A percentile compares a stretch with the other conserved stretches of the same genome.
These are phyloP conservation scores for Hypsopygia costalis DNA, from an alignment of 2,888 invertebrate genomes.

Conservation along the genomic window DNA sequence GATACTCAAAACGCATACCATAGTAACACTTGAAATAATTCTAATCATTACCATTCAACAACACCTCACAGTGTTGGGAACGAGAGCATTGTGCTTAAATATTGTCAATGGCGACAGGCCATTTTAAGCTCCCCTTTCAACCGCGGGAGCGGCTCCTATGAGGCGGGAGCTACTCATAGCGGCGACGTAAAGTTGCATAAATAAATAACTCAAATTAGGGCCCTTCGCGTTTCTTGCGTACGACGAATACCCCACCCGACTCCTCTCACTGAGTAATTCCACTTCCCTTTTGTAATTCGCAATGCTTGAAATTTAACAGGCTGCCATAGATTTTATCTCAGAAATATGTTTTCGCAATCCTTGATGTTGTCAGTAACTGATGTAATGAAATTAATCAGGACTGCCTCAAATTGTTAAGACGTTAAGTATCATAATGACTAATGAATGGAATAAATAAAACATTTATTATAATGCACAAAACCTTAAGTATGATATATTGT, in stretches of 20 bases:
- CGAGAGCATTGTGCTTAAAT: conserved; percentile 25
- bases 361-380: conserved; percentile 6
- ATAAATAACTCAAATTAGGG: conserved; percentile 61
- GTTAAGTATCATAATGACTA: background rate
- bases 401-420: conserved; percentile 1
- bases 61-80: conserved; percentile 17
- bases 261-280: conserved; percentile 45
- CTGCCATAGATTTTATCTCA: conserved; percentile 27
- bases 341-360: conserved; percentile 11
- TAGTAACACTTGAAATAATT: background rate
- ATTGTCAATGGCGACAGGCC: conserved; percentile 38
- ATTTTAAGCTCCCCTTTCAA: conserved; percentile 39
- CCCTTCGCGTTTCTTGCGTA: conserved; percentile 48
- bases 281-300: conserved; percentile 32
- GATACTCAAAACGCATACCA: too few relatives aligned
- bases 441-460: too few relatives aligned
- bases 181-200: conserved; percentile 51
- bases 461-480: too few relatives aligned
- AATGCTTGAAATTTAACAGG: conserved; percentile 32
- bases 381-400: conserved; percentile 6
- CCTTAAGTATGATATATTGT: too few relatives aligned
- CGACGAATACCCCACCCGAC: conserved; percentile 36
- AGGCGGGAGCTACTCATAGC: conserved; percentile 44
- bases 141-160: conserved; percentile 36
- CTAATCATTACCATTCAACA: conserved; percentile 17